Conservation (phyloP, 2,113 vertebrate species). For the Helogale parvula region DNA sequence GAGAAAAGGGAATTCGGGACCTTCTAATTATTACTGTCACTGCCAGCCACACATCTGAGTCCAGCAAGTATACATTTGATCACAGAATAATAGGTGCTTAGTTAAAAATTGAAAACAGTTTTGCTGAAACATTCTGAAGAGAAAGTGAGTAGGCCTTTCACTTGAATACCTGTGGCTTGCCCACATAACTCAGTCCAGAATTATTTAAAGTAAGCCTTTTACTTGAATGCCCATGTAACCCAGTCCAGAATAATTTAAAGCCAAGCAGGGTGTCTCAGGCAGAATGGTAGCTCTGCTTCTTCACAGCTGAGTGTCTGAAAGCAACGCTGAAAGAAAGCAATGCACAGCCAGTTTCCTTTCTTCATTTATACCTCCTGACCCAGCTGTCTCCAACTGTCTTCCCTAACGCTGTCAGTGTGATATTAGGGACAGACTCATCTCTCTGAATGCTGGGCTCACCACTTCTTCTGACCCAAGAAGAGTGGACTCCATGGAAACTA, state of each 20-base stretch:
- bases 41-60: neutral
- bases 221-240: neutral
- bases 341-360: neutral
- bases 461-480: neutral
- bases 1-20: neutral
- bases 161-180: neutral
- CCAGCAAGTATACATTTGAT: neutral
- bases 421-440: neutral
- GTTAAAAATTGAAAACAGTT: constrained; percentile 35
- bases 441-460: neutral
- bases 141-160: neutral
- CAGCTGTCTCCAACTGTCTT: too few relatives aligned
- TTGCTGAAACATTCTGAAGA: neutral
- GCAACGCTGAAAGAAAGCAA: neutral
- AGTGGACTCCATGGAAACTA: constrained; percentile 9
- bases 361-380: neutral
- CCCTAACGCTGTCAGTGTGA: fast-evolving
- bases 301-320: neutral
- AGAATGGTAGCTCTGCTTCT: neutral
- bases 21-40: neutral
- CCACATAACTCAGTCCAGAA: neutral
- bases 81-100: neutral
- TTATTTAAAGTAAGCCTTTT: neutral
- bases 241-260: neutral
- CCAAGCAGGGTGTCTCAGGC: neutral